Evolutionary conservation across 2,113 vertebrate species (phyloP), one percentile per base, ranked within the genome.

Genomic region (Clarias batrachus): DNA sequence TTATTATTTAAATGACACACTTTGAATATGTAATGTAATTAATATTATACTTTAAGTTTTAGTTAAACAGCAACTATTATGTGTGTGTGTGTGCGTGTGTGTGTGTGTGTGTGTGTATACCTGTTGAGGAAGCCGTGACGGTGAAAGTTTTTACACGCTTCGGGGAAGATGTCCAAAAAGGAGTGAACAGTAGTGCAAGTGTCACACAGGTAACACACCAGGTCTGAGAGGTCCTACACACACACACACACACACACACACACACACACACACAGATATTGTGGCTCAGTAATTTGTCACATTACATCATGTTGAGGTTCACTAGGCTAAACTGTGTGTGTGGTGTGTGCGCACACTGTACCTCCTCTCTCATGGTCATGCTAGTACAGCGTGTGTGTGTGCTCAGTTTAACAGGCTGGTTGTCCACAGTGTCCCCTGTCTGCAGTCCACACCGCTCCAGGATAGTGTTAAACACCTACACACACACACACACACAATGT

Each of bases 141-240:
- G 85, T 97, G 96, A 92, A 99, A 97, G 86, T 95, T 96, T 65
- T 95, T 91, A 90, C 96, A 97, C 85, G 97, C 97, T 48, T 92
- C 79, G 0, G 97, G 97, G 90, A 97, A 99, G 92, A 98, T 94
- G 81, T 98, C 98, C 90, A 99, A 93, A 88, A 99, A 99, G 5
- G 97, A 96, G 92, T 97, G 97, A 81, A 99, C 94, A 0, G 98
- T 99, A 7, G 96, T 97, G 88, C 95, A 97, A 3, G 96, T 96
- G 91, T 99, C 98, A 57, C 98, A 98, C 65, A 99, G 92, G 91
- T 98, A 99, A 81, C 96, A 90, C 77, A 98, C 90, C 21, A 97
- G 87, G 88, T 99, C 98, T 86, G 93, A 94, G 88, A 99, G 91
- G 37, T 98, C 97, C 98, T 99, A 80, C 59, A 85, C 71, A 82